Evolutionary conservation across 1,140 invertebrate genomes (phyloP), one percentile per base, ranked within the genome.

Genomic region (Euglossa dilemma): DNA sequence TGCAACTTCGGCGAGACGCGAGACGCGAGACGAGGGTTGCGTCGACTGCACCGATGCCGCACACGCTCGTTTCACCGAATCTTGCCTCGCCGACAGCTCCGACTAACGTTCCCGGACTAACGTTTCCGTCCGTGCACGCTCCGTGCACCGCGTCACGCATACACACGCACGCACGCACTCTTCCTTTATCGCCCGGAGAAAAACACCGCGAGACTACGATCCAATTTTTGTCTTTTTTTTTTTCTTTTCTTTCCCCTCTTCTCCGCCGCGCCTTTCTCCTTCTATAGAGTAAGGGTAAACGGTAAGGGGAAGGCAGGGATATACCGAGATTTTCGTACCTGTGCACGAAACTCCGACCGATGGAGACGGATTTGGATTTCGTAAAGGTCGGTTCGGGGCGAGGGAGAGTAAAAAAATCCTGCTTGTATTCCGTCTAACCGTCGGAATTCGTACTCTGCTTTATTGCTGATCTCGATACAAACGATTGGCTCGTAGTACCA

Each of bases 1-100:
- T 90, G 89, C 89, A 90, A 90, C 89, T 85, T 18, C 36, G 83
- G 47, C 47, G 80, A 84, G 87, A 36, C 36, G 36, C 71, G 77
- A 36, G 85, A 80, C 57, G 66, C 69, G 74, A 81, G 56, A 71
- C 73, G 85, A 47, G 77, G 76, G 63, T 70, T 74, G 70, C 59
- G 63, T 71, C 74, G 73, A 36, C 63, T 54, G 78, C 71, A 71
- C 63, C 74, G 78, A 84, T 86, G 76, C 72, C 74, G 86, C 75
- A 85, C 75, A 85, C 72, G 69, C 80, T 84, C 75, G 85, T 78
- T 80, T 83, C 52, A 84, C 71, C 80, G 81, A 66, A 86, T 67
- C 86, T 84, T 83, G 75, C 57, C 70, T 61, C 63, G 52, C 47
- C 50, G 57, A 83, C 50, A 84, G 45, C 81, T 59, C 36, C 36